A percentile compares a stretch with the other conserved stretches of the same genome.
These are phyloP conservation scores for Drosophila varians DNA, from an alignment of 1,140 invertebrate genomes.

Conservation along the genomic window DNA sequence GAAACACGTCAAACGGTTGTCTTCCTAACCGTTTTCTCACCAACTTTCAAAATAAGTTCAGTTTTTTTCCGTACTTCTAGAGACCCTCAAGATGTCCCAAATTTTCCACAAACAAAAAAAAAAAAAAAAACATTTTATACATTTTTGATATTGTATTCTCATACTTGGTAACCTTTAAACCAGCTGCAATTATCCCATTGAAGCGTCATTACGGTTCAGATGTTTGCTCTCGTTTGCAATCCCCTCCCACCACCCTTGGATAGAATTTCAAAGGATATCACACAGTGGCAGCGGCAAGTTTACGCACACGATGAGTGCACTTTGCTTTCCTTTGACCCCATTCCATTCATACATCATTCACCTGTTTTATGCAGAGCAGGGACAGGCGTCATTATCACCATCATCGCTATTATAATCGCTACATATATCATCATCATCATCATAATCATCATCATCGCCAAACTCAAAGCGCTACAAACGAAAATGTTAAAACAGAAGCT, in stretches of 20 bases:
- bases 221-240: background rate
- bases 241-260: background rate
- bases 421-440: conserved; percentile 17
- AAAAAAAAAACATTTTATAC: background rate
- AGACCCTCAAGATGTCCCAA: background rate
- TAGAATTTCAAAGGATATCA: conserved; percentile 23
- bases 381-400: conserved; percentile 16
- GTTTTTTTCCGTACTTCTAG: background rate
- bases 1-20: conserved; percentile 14
- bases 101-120: no score
- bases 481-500: conserved; percentile 20
- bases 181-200: background rate
- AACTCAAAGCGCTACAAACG: conserved; percentile 30
- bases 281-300: conserved; percentile 19
- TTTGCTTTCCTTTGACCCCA: conserved; percentile 36
- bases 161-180: background rate
- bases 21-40: conserved; percentile 15
- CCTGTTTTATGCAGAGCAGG: conserved; percentile 4
- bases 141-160: background rate
- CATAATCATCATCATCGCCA: conserved; percentile 9
- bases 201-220: background rate
- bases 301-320: conserved; percentile 13
- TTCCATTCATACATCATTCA: conserved; percentile 23
- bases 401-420: conserved; percentile 1
- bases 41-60: background rate